Evolutionary conservation across 2,113 vertebrate genomes (phyloP).

Genomic region (Numida meleagris): DNA sequence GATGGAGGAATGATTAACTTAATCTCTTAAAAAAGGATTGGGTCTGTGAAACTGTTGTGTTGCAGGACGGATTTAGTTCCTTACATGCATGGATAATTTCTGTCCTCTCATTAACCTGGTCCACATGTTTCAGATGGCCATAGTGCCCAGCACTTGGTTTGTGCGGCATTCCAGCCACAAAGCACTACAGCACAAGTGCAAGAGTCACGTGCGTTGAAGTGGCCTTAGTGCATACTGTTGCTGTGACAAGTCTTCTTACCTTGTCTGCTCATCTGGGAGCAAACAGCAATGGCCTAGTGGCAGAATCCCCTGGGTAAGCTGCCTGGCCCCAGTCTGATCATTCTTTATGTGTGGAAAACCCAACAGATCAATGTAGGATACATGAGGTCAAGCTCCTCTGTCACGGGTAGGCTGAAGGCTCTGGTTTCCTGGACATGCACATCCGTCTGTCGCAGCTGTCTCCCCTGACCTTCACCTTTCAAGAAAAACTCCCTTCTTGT

Average conservation of each 20-base stretch:
- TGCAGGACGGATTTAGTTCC: constrained; percentile 19
- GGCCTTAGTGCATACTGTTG: accelerated
- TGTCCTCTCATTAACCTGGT: background rate
- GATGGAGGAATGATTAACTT: background rate
- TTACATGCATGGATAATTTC: background rate
- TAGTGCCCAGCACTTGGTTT: background rate
- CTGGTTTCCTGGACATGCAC: background rate
- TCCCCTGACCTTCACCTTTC: background rate
- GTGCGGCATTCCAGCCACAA: background rate
- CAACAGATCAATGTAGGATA: background rate
- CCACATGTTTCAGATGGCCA: background rate
- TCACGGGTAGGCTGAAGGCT: background rate
- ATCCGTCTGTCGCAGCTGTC: accelerated
- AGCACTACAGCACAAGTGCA: background rate
- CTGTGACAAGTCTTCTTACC: background rate
- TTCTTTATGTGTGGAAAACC: background rate
- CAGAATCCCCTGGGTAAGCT: background rate
- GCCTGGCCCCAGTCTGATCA: background rate
- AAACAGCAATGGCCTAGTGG: background rate
- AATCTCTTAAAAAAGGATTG: background rate
- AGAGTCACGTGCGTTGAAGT: accelerated
- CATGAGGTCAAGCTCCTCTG: background rate
- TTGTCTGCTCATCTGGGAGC: background rate
- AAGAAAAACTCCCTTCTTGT: background rate
- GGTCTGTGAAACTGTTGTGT: background rate